Percentiles rank a stretch among this genome's conserved stretches.
Evolutionary conservation across 2,113 vertebrate species (phyloP).

Genomic region (Tringa solitaria): DNA sequence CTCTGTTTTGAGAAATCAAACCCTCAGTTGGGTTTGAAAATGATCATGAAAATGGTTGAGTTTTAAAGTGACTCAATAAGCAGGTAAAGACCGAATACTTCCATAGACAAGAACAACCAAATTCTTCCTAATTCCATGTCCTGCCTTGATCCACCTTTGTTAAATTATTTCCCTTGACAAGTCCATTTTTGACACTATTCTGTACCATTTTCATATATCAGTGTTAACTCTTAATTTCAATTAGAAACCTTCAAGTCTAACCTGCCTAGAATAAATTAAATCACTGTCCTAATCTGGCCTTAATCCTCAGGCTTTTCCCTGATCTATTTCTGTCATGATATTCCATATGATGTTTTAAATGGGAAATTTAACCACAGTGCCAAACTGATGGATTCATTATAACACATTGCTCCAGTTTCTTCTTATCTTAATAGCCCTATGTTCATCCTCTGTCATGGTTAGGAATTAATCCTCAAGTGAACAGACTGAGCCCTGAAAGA

Average conservation of each 20-base stretch:
- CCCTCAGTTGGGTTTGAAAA: background rate
- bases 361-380: background rate
- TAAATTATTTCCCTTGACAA: background rate
- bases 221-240: background rate
- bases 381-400: background rate
- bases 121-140: background rate
- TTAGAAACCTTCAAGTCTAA: background rate
- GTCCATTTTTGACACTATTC: background rate
- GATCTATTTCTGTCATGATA: background rate
- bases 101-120: background rate
- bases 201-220: background rate
- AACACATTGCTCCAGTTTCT: background rate
- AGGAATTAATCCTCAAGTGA: background rate
- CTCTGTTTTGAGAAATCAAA: background rate
- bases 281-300: background rate
- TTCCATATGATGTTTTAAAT: background rate
- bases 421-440: background rate
- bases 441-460: background rate
- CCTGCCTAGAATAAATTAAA: background rate
- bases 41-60: background rate
- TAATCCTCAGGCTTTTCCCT: background rate
- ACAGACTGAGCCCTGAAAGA: background rate
- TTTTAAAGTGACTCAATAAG: background rate
- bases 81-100: background rate
- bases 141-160: background rate